Evolutionary conservation across 92 coral and sea anemone genomes (phyloP), one percentile per base, ranked within the genome.

Genomic region (Meandrina meandrites): DNA sequence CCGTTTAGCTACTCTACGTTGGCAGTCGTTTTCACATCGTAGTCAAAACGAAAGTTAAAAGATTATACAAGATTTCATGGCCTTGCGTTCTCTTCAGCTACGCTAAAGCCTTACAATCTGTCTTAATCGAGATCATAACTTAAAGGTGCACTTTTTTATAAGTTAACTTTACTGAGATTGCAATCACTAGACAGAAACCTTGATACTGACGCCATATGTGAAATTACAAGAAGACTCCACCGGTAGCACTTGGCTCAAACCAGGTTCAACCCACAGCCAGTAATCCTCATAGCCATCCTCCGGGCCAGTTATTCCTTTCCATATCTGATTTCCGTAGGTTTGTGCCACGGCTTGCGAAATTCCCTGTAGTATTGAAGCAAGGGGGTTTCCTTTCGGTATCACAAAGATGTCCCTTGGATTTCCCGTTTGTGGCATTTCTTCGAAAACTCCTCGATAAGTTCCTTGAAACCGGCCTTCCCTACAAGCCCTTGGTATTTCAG

Each of bases 251-350:
- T 3, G 19, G 1, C 30, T 18, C 11, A 54, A 31, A 40, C 5
- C 53, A 27, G 81, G 81, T 19, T 78, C 81, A 8, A 78, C 81
- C 81, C 67, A 78, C 40, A 78, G 62, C 81, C 81, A 78, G 45
- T 51, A 51, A 19, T 27, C 28, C 8, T 15, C 4, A 48, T 3
- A 78, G 5, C 40, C 15, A 9, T 78, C 68, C 42, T 28, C n/a
- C 1, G 81, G 67, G 22, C 67, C 81, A 13, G 81, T 78, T 11
- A 78, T 78, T 8, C 81, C 81, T 31, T 78, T 78, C 81, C 81
- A 51, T 1, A 78, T 47, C 0, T 0, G 0, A 1, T 18, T 0
- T 0, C 68, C 81, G 5, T 50, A 78, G 5, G 4, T 48, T 7
- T 13, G 1, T 1, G 31, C n/a, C 81, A 78, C 81, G 67, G 18